A percentile compares a stretch with the other conserved stretches of the same genome.
Evolutionary conservation across 2,888 invertebrate genomes (phyloP).

Genomic region (Mythimna ferrago): DNA sequence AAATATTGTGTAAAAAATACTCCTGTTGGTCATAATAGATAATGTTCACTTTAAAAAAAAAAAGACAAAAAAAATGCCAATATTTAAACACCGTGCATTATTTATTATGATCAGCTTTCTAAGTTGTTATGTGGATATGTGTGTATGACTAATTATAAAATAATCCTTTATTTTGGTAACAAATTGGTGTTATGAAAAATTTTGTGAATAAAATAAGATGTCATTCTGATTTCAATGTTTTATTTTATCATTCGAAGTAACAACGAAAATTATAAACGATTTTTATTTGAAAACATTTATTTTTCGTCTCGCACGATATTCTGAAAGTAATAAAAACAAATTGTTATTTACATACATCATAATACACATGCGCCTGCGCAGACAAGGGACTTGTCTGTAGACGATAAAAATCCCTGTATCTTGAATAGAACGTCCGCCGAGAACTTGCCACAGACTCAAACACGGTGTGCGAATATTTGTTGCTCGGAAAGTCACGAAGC

Average conservation of each 20-base stretch:
- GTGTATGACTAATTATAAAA: slow-evolving; percentile 89
- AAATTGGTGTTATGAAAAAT: slow-evolving; percentile 89
- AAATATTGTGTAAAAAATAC: slow-evolving; percentile 82
- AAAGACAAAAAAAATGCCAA: slow-evolving; percentile 69
- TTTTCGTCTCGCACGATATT: slow-evolving; percentile 83
- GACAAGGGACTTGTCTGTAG: too few relatives aligned
- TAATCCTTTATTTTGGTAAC: slow-evolving; percentile 90
- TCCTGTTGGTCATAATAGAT: slow-evolving; percentile 81
- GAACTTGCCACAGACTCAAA: too few relatives aligned
- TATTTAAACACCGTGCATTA: slow-evolving; percentile 66
- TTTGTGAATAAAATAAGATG: slow-evolving; percentile 90
- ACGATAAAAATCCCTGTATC: too few relatives aligned
- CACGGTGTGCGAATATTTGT: too few relatives aligned
- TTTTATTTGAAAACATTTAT: slow-evolving; percentile 62
- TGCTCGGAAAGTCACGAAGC: too few relatives aligned
- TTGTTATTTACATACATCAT: background rate
- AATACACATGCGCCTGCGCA: too few relatives aligned
- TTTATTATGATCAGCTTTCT: slow-evolving; percentile 80
- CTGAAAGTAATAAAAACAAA: slow-evolving; percentile 75
- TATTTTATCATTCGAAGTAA: slow-evolving; percentile 55
- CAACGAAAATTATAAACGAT: slow-evolving; percentile 31
- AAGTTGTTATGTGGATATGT: slow-evolving; percentile 86
- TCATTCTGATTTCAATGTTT: slow-evolving; percentile 78
- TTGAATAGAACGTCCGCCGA: too few relatives aligned
- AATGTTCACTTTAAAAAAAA: slow-evolving; percentile 70